Base-by-base conservation (phyloP, 1,140 invertebrate genomes). In the Coelopa frigida region DNA sequence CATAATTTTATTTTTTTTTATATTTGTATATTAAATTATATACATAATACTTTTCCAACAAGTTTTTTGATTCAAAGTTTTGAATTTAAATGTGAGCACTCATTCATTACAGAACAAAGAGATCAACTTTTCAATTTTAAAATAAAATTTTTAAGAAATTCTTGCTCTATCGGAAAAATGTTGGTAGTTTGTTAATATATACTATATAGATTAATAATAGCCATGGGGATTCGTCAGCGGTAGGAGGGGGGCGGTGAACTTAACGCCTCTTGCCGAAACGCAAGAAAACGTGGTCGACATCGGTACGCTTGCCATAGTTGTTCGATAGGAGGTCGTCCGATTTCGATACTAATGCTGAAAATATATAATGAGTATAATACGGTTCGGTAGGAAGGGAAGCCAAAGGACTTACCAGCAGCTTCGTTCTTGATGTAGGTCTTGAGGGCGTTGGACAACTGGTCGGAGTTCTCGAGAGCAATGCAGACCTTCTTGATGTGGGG, bases 261-360 rank as follows among this genome's bases (percentile, higher is more conserved):
- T 68, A 68, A 59, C 64, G 64, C 48, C 81, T 75, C 61, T 79
- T 76, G 45, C 84, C 84, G 50, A 86, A 86, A 54, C 83, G 77
- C 49, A 86, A 72, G 57, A 85, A 86, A 32, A 86, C 81, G 54
- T 86, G 84, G 57, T 86, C 83, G 38, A 84, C 78, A 64, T 86
- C 84, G 57, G 85, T 82, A 44, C 84, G 76, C 55, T 86, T 86
- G 7, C 79, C 78, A 38, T 75, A 75, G 54, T 65, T 65, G 32
- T 55, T 56, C 20, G 29, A 21, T 22, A 59, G 15, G 29, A 68
- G 40, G 42, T 69, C 64, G 12, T 69, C 66, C 5, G 56, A 55
- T 39, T 58, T 59, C 23, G 58, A 53, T 31, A 70, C 52, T 17
- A 70, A 29, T 18, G 66, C 67, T 69, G 22, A 2, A 45, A 31